Conservation (phyloP, 2,797 vertebrate genomes). For the Aratinga solstitialis region DNA sequence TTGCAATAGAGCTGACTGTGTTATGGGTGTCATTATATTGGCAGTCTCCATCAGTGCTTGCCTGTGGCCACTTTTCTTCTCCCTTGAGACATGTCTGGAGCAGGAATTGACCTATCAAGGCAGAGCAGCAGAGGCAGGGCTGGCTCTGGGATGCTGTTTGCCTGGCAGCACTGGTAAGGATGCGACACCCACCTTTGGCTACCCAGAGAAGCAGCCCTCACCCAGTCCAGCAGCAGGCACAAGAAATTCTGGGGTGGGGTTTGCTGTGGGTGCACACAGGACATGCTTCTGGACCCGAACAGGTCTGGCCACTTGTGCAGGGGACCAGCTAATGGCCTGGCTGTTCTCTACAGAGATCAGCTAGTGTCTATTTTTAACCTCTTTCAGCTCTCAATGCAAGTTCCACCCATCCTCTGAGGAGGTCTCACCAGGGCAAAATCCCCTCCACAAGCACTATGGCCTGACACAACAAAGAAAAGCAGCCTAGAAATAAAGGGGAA, state of each 20-base stretch:
- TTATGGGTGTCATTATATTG: not conserved
- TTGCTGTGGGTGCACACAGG: not conserved
- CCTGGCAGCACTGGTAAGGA: not conserved
- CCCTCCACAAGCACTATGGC: not conserved
- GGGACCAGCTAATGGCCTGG: not conserved
- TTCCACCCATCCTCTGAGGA: not conserved
- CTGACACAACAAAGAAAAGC: not conserved
- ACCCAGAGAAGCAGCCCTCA: not conserved
- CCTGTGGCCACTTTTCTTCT: not conserved
- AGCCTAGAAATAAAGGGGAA: not conserved
- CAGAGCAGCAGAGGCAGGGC: not conserved
- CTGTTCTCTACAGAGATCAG: not conserved
- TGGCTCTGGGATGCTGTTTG: not conserved
- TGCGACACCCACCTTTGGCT: not conserved
- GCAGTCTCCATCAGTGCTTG: not conserved
- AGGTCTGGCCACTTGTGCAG: not conserved
- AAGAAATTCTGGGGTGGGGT: not conserved
- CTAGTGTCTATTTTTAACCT: not conserved
- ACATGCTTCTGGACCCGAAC: not conserved
- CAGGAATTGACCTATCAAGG: not conserved
- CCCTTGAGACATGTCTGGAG: fast-evolving
- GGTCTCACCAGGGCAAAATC: not conserved
- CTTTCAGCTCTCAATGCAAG: not conserved
- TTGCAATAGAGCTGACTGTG: constrained; percentile 30
- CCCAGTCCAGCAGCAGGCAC: not conserved